A percentile compares a stretch with the other conserved stretches of the same genome.
Evolutionary conservation across 2,797 vertebrate species (phyloP).

Genomic region (Salarias fasciatus): DNA sequence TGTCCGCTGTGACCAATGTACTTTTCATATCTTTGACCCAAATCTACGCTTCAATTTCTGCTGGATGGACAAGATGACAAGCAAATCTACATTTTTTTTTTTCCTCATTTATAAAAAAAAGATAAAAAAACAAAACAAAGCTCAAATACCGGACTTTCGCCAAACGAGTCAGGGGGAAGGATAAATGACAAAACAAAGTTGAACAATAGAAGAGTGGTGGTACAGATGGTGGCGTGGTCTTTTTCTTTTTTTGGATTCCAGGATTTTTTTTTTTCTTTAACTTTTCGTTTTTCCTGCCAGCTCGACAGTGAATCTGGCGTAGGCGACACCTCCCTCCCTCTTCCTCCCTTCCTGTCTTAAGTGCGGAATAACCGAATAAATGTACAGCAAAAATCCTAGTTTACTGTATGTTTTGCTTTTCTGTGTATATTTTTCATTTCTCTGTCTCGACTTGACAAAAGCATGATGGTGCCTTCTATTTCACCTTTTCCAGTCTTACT

Average conservation of each 20-base stretch:
- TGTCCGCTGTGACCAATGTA: constrained; percentile 89
- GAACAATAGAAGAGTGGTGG: constrained; percentile 68
- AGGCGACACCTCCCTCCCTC: constrained; percentile 65
- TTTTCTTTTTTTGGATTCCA: constrained; percentile 53
- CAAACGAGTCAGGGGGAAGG: constrained; percentile 61
- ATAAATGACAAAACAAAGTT: constrained; percentile 58
- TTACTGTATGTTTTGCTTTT: constrained; percentile 80
- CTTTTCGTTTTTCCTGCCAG: constrained; percentile 74
- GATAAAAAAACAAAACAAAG: constrained; percentile 37
- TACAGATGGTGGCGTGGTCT: constrained; percentile 53
- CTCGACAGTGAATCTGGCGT: constrained; percentile 83
- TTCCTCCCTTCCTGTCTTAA: constrained; percentile 62
- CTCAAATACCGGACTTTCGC: constrained; percentile 75
- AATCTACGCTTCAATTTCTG: constrained; percentile 80
- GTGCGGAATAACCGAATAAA: constrained; percentile 80
- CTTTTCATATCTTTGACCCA: constrained; percentile 84
- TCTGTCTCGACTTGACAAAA: constrained; percentile 82
- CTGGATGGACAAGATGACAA: constrained; percentile 83
- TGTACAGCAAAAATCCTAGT: constrained; percentile 91
- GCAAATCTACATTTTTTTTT: constrained; percentile 78
- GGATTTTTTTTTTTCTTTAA: constrained; percentile 53
- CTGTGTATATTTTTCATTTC: constrained; percentile 73
- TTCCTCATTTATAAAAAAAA: constrained; percentile 68
- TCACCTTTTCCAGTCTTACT: constrained; percentile 93
- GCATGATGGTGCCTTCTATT: constrained; percentile 97